Conservation (phyloP, 2,888 invertebrate genomes). For the Carterocephalus palaemon region DNA sequence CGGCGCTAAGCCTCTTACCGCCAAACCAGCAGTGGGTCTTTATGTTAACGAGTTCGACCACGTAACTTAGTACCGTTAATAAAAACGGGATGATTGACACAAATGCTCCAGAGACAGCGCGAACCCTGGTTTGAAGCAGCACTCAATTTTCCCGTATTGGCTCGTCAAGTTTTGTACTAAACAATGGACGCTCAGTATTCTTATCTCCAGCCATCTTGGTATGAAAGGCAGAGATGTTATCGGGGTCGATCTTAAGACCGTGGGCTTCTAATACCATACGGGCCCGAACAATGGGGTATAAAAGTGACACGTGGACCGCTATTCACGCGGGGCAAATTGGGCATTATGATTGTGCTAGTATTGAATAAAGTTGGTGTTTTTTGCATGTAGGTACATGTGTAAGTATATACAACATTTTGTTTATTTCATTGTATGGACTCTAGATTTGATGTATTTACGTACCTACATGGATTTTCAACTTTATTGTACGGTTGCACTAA, state of each 20-base stretch:
- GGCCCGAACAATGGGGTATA: slow-evolving; percentile 54
- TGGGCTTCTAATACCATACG: slow-evolving; percentile 52
- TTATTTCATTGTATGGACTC: slow-evolving; percentile 33
- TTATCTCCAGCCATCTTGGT: slow-evolving; percentile 54
- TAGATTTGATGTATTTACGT: no score
- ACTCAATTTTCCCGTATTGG: slow-evolving; percentile 47
- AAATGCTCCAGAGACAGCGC: slow-evolving; percentile 31
- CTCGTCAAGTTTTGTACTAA: slow-evolving; percentile 41
- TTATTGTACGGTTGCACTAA: no score
- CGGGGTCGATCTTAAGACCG: slow-evolving; percentile 39
- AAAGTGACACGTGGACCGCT: slow-evolving; percentile 57
- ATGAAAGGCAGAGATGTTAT: slow-evolving; percentile 59
- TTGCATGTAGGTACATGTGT: no score
- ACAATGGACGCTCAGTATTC: slow-evolving; percentile 47
- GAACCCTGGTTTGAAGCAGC: slow-evolving; percentile 24
- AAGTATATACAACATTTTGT: no score
- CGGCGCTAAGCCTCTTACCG: slow-evolving; percentile 3
- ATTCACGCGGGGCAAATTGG: slow-evolving; percentile 58
- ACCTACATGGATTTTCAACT: no score
- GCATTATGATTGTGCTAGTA: slow-evolving; percentile 55
- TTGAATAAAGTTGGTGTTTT: no score
- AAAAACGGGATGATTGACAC: slow-evolving; percentile 47
- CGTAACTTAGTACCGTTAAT: slow-evolving; percentile 39
- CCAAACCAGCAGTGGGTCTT: not conserved
- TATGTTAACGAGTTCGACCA: slow-evolving; percentile 2